These are phyloP conservation scores for Muscidifurax raptorellus DNA, from an alignment of 1,140 invertebrate species.

Conservation along the genomic window DNA sequence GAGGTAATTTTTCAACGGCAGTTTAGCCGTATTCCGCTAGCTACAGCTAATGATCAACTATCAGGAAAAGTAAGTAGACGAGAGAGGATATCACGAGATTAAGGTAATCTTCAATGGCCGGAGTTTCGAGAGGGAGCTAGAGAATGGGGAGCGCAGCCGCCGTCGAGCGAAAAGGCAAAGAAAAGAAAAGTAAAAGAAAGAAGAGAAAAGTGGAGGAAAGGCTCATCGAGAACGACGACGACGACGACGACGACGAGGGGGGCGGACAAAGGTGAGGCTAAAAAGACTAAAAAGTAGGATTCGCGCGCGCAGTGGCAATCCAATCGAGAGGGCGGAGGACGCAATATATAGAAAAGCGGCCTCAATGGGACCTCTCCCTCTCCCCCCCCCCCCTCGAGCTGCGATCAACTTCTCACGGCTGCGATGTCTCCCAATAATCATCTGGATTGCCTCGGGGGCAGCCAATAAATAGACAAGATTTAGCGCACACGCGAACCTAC, in stretches of 20 bases:
- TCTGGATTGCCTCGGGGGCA: slow-evolving; percentile 60
- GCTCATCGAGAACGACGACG: not conserved
- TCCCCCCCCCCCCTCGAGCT: not conserved
- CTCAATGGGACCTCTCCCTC: slow-evolving; percentile 50
- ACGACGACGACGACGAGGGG: not conserved
- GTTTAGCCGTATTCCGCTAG: too few species aligned
- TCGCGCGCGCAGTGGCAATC: slow-evolving; percentile 45
- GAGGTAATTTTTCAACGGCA: not conserved
- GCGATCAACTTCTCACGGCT: slow-evolving; percentile 52
- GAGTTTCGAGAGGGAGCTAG: not conserved
- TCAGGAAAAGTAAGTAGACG: slow-evolving; percentile 14
- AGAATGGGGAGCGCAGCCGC: not conserved
- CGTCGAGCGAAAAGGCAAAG: not conserved
- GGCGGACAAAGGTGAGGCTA: slow-evolving; percentile 8
- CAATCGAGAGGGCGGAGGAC: slow-evolving; percentile 47
- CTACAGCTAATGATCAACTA: slow-evolving; percentile 17
- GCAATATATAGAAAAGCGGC: slow-evolving; percentile 11
- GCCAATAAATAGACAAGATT: slow-evolving; percentile 72
- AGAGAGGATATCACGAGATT: slow-evolving; percentile 3
- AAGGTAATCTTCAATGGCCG: slow-evolving; percentile 28
- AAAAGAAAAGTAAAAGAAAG: not conserved
- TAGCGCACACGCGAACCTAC: slow-evolving; percentile 50
- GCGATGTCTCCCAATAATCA: slow-evolving; percentile 65
- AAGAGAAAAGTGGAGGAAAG: not conserved
- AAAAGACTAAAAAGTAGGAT: slow-evolving; percentile 21